Conservation (phyloP, 2,888 invertebrate species). For the Deilephila porcellus region DNA sequence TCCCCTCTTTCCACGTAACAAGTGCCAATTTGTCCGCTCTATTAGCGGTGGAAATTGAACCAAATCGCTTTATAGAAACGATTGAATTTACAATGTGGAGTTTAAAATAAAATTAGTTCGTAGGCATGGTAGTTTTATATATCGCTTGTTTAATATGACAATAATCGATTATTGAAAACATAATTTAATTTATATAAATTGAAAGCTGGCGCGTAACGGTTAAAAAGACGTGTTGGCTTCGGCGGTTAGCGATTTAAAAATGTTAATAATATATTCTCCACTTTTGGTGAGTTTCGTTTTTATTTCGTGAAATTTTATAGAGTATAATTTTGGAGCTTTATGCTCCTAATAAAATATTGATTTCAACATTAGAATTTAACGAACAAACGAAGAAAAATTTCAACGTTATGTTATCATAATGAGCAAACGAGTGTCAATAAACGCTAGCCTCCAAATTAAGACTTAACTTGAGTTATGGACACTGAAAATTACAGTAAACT, state of each 20-base stretch:
- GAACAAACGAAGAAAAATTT: no score
- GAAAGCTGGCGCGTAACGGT: no score
- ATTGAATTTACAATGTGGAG: background rate
- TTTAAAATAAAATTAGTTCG: background rate
- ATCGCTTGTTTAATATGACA: background rate
- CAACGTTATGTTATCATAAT: no score
- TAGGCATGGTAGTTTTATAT: background rate
- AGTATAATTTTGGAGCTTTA: no score
- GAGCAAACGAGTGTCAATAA: no score
- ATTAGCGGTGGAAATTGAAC: background rate
- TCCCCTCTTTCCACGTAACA: background rate
- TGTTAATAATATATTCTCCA: background rate
- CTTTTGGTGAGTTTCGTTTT: background rate
- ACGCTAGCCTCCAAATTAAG: no score
- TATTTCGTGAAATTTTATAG: background rate
- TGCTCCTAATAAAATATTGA: no score
- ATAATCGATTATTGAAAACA: conserved; percentile 8
- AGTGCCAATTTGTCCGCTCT: conserved; percentile 4
- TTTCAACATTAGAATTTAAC: no score
- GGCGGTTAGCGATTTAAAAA: background rate
- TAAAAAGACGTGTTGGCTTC: background rate
- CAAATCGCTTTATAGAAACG: background rate
- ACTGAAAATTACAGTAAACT: no score
- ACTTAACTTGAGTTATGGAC: no score
- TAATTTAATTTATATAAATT: conserved; percentile 5